phyloP scores from a whole-genome alignment of 2,797 vertebrate species.

The Pelodytes ibericus region DNA sequence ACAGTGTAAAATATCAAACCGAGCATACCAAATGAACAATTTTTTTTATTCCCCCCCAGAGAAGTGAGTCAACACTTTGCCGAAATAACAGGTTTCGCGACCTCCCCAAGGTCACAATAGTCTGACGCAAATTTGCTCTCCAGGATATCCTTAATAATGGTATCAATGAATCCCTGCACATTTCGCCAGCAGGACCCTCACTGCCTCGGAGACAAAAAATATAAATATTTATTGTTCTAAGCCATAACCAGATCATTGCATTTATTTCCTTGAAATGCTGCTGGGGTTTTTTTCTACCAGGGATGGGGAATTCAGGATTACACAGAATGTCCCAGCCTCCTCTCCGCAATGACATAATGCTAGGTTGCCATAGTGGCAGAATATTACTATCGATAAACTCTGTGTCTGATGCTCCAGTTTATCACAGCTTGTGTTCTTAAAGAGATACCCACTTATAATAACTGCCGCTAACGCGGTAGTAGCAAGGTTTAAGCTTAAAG shows the following conservation, averaged over 20 bases:
- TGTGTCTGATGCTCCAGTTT: constrained; percentile 63
- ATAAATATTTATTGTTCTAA: not conserved
- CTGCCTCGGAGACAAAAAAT: not conserved
- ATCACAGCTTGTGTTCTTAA: constrained; percentile 35
- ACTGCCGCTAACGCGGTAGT: too few relatives aligned
- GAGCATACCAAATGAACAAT: too few relatives aligned
- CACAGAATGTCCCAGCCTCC: constrained; percentile 67
- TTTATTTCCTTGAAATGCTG: not conserved
- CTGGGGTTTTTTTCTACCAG: constrained; percentile 57
- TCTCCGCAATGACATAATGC: constrained; percentile 78
- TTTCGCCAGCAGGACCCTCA: too few relatives aligned
- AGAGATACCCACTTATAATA: constrained; percentile 51
- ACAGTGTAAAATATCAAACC: too few relatives aligned
- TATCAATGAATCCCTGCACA: too few relatives aligned
- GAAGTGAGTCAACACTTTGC: too few relatives aligned
- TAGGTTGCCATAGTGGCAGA: constrained; percentile 74
- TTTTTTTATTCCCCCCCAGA: not conserved
- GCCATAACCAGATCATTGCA: not conserved
- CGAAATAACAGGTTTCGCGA: too few relatives aligned
- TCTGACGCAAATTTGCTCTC: too few relatives aligned
- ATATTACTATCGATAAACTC: constrained; percentile 69
- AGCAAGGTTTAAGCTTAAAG: too few relatives aligned
- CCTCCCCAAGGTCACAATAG: not conserved
- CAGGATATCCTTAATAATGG: too few relatives aligned
- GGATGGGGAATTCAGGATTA: constrained; percentile 55